These are phyloP conservation scores for Caenorhabditis plicata DNA, from an alignment of 2,888 invertebrate genomes.

Conservation along the genomic window DNA sequence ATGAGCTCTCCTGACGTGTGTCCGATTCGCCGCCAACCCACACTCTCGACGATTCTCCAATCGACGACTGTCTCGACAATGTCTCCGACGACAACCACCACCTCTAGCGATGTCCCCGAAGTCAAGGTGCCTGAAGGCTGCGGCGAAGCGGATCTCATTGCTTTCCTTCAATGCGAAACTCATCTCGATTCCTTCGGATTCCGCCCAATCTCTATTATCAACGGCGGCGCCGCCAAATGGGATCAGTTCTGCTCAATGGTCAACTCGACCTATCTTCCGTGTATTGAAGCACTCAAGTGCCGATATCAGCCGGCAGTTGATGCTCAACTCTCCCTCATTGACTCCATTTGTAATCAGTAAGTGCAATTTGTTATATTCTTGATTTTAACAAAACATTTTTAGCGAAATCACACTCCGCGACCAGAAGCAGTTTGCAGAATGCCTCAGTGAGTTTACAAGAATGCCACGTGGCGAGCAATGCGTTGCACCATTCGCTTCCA, in stretches of 20 bases:
- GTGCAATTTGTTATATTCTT: not conserved
- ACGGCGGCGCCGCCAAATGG: slow-evolving; percentile 49
- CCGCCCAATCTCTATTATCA: slow-evolving; percentile 55
- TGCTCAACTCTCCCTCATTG: slow-evolving; percentile 45
- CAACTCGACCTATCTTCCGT: slow-evolving; percentile 50
- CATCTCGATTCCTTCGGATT: slow-evolving; percentile 54
- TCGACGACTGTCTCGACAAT: slow-evolving; percentile 14
- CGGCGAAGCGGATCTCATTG: slow-evolving; percentile 50
- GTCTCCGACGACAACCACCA: slow-evolving; percentile 5
- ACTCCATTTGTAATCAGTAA: slow-evolving; percentile 44
- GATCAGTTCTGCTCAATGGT: slow-evolving; percentile 52
- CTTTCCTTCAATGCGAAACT: slow-evolving; percentile 56
- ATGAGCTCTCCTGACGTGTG: slow-evolving; percentile 52
- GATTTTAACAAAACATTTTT: not conserved
- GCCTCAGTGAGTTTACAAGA: slow-evolving; percentile 43
- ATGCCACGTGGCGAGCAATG: slow-evolving; percentile 45
- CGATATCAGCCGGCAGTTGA: slow-evolving; percentile 48
- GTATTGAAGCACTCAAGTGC: slow-evolving; percentile 48
- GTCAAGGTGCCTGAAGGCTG: slow-evolving; percentile 35
- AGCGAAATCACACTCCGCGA: slow-evolving; percentile 35
- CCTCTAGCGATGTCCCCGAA: slow-evolving; percentile 3
- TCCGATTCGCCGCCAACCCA: slow-evolving; percentile 31
- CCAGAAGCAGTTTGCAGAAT: slow-evolving; percentile 36
- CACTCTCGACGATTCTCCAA: slow-evolving; percentile 33
- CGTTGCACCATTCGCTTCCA: slow-evolving; percentile 44